These are phyloP conservation scores for Meda fulgida DNA, from an alignment of 2,797 vertebrate genomes.

Conservation along the genomic window DNA sequence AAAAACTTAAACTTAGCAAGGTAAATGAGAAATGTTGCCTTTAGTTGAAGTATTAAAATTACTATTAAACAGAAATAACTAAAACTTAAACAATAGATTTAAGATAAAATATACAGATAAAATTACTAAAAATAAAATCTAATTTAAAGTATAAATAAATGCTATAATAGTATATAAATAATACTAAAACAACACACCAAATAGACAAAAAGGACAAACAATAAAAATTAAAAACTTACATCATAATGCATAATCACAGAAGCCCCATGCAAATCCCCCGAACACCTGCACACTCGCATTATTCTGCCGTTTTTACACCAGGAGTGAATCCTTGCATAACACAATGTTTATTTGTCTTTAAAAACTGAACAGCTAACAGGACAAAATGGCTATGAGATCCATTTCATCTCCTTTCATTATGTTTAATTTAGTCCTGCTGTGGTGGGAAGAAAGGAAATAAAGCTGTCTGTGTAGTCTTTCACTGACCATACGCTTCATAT, in stretches of 20 bases:
- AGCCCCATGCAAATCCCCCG: background rate
- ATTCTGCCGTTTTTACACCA: background rate
- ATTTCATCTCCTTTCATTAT: constrained; percentile 26
- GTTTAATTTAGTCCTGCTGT: constrained; percentile 16
- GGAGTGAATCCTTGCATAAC: background rate
- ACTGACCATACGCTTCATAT: constrained; percentile 5
- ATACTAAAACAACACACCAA: background rate
- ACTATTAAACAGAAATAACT: background rate
- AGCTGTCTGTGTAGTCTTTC: constrained; percentile 21
- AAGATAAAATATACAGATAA: background rate
- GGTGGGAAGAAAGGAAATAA: constrained; percentile 19
- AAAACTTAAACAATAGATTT: background rate
- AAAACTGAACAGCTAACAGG: constrained; percentile 18
- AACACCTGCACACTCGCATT: constrained; percentile 1
- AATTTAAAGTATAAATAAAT: background rate
- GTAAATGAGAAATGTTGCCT: background rate
- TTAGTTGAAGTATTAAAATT: background rate
- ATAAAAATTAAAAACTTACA: background rate
- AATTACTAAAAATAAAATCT: background rate
- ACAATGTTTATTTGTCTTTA: background rate
- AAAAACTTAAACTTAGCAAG: background rate
- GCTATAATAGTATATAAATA: background rate
- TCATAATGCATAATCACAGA: background rate
- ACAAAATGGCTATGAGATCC: constrained; percentile 8
- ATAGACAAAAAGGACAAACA: background rate